Evolutionary conservation across 23 tunicate species (phyloP), one percentile per base, ranked within the genome.

Genomic region (Diplosoma virens): DNA sequence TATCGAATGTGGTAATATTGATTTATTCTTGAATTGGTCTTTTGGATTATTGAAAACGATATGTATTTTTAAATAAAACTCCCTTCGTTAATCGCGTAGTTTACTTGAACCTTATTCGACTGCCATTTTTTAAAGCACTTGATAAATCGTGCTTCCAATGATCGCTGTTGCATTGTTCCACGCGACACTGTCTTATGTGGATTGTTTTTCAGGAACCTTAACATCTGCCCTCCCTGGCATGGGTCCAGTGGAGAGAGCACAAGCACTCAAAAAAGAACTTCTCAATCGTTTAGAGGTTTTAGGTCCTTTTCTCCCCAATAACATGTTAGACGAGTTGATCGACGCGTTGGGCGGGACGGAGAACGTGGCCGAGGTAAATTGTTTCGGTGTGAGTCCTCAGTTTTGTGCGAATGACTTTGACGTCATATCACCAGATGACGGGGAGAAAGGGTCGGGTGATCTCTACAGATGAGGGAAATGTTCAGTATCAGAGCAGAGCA

Each of bases 331-430:
- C 68, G 87, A 93, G 31, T 80, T 93, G 0, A 93, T 93, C 16
- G 98, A 93, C 54, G 83, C 82, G 5, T 84, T 93, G 24, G 98
- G 98, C 1, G 98, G 98, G 0, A 76, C 87, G 0, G 88, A 81
- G 35, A 93, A 85, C 47, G 98, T 93, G 36, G 92, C 98, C 1
- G 98, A 90, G 90, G 97, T 90, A 24, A 3, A 82, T 84, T 20
- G 5, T 54, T 71, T 41, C 14, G 50, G 11, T 41, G 9, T 41
- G 9, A 7, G 9, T 41, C 11, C 50, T 41, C 50, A 41, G 50
- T 41, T 7, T 7, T 14, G 14, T 6, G 4, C 24, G 21, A 11
- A 4, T 16, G 24, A 56, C 20, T 16, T 4, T 56, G 63, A 56
- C 24, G 63, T 20, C 21, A 16, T 21, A 18, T 21, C 64, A 18